Conservation (phyloP, 2,113 vertebrate genomes). For the Callithrix jacchus region DNA sequence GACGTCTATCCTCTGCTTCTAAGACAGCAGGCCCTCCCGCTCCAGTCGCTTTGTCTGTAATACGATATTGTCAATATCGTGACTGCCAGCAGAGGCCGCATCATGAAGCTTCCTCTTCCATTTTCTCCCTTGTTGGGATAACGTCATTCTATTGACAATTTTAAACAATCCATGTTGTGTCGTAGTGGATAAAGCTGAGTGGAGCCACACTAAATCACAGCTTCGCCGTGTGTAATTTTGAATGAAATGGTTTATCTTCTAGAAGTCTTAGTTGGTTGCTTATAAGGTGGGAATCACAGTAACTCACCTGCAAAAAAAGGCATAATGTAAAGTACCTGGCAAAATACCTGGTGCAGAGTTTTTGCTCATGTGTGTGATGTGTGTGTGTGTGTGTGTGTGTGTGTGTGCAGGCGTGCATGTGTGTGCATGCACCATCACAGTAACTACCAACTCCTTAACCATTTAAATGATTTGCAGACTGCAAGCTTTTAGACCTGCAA, state of each 20-base stretch:
- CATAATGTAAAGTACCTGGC: accelerated
- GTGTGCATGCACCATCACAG: accelerated
- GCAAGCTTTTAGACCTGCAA: no score
- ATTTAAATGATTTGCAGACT: no score
- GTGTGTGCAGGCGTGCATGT: accelerated
- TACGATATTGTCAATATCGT: no score
- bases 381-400: background rate
- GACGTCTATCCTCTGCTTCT: no score
- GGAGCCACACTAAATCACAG: background rate
- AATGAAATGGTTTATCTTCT: background rate
- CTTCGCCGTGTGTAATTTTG: no score
- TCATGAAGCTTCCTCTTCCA: accelerated
- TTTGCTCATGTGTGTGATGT: accelerated
- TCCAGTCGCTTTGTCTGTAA: no score
- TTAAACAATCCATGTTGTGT: no score
- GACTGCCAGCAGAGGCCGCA: no score
- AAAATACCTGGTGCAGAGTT: background rate
- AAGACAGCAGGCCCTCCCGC: background rate
- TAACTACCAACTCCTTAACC: background rate
- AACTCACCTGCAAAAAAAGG: background rate
- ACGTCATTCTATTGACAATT: background rate
- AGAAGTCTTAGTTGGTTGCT: background rate
- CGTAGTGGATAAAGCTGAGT: background rate
- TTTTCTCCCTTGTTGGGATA: background rate
- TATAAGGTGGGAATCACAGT: background rate